Evolutionary conservation across 2,888 invertebrate species (phyloP), one percentile per base, ranked within the genome.

Genomic region (Cylloceria caligata): DNA sequence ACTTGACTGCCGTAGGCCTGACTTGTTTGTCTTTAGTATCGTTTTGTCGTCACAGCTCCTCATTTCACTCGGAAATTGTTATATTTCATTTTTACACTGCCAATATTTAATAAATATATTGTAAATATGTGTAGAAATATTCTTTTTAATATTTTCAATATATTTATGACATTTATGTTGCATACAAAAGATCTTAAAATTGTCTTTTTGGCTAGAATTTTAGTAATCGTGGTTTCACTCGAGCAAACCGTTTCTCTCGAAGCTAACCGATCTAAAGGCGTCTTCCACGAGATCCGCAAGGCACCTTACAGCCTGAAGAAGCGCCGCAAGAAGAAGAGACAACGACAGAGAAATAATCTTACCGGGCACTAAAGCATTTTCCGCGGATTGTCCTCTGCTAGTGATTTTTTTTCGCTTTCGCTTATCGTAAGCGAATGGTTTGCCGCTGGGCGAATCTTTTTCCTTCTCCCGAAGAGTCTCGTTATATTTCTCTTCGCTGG

Each of bases 281-380:
- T 95, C 95, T 88, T 95, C 95, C 86, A 95, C 93, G 88, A 95
- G 94, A 90, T 94, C 94, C 55, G 95, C 94, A 87, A 95, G 94
- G 90, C 95, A 95, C 80, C 94, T 94, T 91, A 95, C 94, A 84
- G 95, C 95, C 91, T 95, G 95, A 42, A 95, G 88, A 87, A 95
- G 89, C 34, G 95, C 95, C 21, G 95, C 95, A 62, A 95, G 93
- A 16, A 95, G 92, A 84, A 95, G 93, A 60, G 95, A 95, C 42
- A 95, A 89, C 21, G 95, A 95, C 72, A 95, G 90, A 84, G 95
- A 95, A 64, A 95, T 94, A 86, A 95, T 89, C 90, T 93, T 93
- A 82, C 94, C 94, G 67, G 94, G 90, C 68, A 91, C 86, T 0
- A 91, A 34, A 39, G 90, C 90, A 47, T 89, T 89, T 19, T 90